A percentile compares a stretch with the other conserved stretches of the same genome.
Conservation (phyloP, 2,797 vertebrate genomes). For the Gymnoscopelus braueri region DNA sequence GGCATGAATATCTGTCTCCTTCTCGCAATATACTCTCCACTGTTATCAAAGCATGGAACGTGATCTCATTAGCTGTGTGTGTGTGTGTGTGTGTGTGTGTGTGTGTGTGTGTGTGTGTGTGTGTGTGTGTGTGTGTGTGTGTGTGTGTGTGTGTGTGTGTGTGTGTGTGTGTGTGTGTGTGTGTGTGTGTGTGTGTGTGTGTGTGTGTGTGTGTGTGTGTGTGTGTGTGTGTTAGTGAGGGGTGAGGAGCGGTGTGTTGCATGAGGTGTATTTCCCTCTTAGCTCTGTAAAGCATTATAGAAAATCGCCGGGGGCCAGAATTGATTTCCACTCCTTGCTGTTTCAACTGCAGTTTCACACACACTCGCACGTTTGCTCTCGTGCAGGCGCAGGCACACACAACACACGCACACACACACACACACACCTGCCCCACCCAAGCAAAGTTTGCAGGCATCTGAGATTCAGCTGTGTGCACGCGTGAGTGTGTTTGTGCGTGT, state of each 20-base stretch:
- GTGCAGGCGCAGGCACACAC: conserved; percentile 32
- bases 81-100: conserved; percentile 24
- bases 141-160: conserved; percentile 32
- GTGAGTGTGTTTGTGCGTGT: neutral
- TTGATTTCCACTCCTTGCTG: conserved; percentile 59
- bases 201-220: conserved; percentile 34
- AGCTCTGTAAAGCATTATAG: conserved; percentile 56
- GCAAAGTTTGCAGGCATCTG: conserved; percentile 31
- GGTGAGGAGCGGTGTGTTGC: conserved; percentile 54
- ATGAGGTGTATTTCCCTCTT: conserved; percentile 38
- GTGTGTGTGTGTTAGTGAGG: conserved; percentile 39
- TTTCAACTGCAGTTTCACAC: conserved; percentile 34
- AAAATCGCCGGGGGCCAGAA: conserved; percentile 61
- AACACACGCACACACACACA: conserved; percentile 48
- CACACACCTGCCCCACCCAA: conserved; percentile 25
- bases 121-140: conserved; percentile 31
- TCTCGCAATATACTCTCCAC: conserved; percentile 48
- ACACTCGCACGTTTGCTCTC: conserved; percentile 15
- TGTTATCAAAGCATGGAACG: conserved; percentile 57
- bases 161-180: conserved; percentile 40
- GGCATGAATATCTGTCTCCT: conserved; percentile 50
- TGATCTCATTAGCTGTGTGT: conserved; percentile 63
- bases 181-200: conserved; percentile 25
- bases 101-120: conserved; percentile 33
- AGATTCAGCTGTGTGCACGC: conserved; percentile 9